These are phyloP conservation scores for Nemotelus nigrinus DNA, from an alignment of 2,888 invertebrate genomes.

Conservation along the genomic window DNA sequence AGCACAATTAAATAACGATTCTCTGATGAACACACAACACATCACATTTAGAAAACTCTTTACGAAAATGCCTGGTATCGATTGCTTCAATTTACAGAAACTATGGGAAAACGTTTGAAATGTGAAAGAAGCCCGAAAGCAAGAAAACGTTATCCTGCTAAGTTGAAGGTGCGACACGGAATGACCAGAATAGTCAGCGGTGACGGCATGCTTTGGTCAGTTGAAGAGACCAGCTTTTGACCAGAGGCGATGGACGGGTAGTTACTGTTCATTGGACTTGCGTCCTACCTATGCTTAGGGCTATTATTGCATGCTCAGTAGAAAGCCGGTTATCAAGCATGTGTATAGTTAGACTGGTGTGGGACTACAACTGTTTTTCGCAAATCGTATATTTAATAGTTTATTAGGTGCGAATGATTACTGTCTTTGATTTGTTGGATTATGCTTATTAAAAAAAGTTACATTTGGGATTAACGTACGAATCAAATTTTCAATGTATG, in stretches of 20 bases:
- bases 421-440: no score
- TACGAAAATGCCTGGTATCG: neutral
- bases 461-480: no score
- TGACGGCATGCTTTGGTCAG: constrained; percentile 45
- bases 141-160: constrained; percentile 3
- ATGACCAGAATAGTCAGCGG: constrained; percentile 58
- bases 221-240: constrained; percentile 36
- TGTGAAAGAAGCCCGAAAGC: neutral
- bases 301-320: constrained; percentile 49
- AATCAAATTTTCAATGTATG: no score
- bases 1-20: neutral
- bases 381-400: neutral
- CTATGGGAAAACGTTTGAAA: neutral
- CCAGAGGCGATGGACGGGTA: constrained; percentile 24
- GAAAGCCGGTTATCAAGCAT: constrained; percentile 41
- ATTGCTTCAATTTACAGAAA: neutral
- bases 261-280: constrained; percentile 34
- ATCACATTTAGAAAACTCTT: neutral
- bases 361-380: neutral
- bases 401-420: no score
- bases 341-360: neutral
- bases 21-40: constrained; percentile 12
- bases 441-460: no score
- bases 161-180: constrained; percentile 58
- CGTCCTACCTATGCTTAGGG: constrained; percentile 25